phyloP scores from a whole-genome alignment of 2,888 invertebrate genomes.

The Microchrysa polita region DNA sequence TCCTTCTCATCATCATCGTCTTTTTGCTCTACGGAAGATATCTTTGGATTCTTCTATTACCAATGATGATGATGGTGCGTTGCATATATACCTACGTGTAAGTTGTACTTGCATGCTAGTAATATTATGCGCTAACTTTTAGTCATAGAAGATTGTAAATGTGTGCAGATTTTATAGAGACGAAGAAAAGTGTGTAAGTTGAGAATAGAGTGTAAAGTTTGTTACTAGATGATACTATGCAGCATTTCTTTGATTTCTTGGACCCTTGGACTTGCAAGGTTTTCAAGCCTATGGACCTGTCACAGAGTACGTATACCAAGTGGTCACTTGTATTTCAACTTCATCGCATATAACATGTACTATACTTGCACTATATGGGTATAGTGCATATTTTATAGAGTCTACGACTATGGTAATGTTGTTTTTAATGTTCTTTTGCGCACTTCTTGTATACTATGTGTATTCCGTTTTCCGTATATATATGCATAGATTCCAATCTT shows the following conservation, averaged over 20 bases:
- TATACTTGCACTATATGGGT: constrained; percentile 19
- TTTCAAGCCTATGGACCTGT: too few species aligned
- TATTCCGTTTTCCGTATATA: too few species aligned
- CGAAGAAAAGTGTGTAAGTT: constrained; percentile 18
- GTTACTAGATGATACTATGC: background rate
- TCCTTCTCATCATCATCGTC: background rate
- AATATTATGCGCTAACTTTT: background rate
- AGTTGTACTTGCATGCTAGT: background rate
- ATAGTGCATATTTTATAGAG: constrained; percentile 23
- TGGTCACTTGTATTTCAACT: constrained; percentile 3
- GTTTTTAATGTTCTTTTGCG: constrained; percentile 25
- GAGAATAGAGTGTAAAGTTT: background rate
- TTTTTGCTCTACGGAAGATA: background rate
- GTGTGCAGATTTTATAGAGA: too few species aligned
- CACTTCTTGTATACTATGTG: background rate
- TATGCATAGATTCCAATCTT: too few species aligned
- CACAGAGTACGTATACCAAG: background rate
- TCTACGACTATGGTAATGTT: constrained; percentile 19
- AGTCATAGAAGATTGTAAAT: too few species aligned
- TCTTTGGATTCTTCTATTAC: too few species aligned
- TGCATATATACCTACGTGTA: too few species aligned
- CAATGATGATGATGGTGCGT: background rate
- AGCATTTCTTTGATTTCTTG: constrained; percentile 27
- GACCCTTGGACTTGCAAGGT: background rate
- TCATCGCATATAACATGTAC: too few species aligned